Evolutionary conservation across 2,888 invertebrate genomes (phyloP), one percentile per base, ranked within the genome.

Genomic region (Hydriomena furcata): DNA sequence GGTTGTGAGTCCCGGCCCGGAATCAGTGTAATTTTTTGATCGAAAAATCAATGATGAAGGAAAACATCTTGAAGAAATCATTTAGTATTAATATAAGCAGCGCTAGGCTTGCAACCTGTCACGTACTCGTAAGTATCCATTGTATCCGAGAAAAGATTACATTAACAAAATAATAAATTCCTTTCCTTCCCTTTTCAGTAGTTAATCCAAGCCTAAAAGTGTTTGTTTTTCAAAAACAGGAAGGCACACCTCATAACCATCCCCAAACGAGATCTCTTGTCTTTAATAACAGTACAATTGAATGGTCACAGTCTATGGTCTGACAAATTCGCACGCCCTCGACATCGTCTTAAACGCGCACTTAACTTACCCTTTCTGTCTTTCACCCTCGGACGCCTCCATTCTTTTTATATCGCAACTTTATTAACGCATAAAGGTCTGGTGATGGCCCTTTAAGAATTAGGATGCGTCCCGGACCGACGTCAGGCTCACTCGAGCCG

Each of bases 361-460:
- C 88, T 90, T 90, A 90, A 87, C 79, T 73, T 87, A 88, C 88
- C 89, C 89, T 85, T 84, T 79, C 69, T 77, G 77, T 73, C 73
- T 84, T 84, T 81, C 84, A 86, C 88, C 90, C 90, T 89, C 78
- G 87, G 88, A 86, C 88, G 88, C 85, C 80, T 86, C 71, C 75
- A 76, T 87, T 87, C 88, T 89, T 90, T 88, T 90, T 89, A 90
- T 89, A 89, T 89, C 83, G 85, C 87, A 88, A 88, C 88, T 90
- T 90, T 90, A 90, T 90, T 90, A 90, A 89, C 90, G 89, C 80
- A 89, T 90, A 90, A 90, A 90, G 89, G 89, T 86, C 87, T 86
- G 72, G 73, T 83, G 89, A 90, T 90, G 87, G 88, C 82, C 88
- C 86, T 83, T 87, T 84, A 88, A 87, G 89, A 88, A 88, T 89